A percentile compares a stretch with the other conserved stretches of the same genome.
Evolutionary conservation across 2,888 invertebrate genomes (phyloP).

Genomic region (Stegana nigrithorax): DNA sequence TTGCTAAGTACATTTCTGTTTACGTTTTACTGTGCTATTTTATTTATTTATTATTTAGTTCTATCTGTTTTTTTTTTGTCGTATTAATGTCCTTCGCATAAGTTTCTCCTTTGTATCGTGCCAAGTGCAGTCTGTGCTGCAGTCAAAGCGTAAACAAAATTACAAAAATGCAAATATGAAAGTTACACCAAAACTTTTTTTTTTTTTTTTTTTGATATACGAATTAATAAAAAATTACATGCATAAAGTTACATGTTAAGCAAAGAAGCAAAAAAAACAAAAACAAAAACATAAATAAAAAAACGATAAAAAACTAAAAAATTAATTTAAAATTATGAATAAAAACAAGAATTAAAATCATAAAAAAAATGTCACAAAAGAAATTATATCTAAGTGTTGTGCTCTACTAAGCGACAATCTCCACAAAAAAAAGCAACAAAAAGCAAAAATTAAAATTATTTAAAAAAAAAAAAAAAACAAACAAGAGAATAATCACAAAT

Average conservation of each 20-base stretch:
- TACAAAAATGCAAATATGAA: neutral
- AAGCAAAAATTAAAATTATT: too few species aligned
- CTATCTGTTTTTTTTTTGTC: too few species aligned
- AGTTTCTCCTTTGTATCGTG: too few species aligned
- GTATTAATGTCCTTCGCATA: too few species aligned
- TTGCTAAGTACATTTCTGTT: too few species aligned
- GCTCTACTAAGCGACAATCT: constrained; percentile 44
- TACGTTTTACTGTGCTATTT: too few species aligned
- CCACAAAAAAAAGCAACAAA: too few species aligned
- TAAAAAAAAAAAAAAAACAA: neutral
- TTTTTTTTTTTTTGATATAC: neutral
- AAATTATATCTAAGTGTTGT: constrained; percentile 31
- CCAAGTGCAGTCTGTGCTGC: too few species aligned
- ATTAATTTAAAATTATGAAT: too few species aligned
- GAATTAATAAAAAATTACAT: neutral
- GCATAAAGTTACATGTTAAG: neutral
- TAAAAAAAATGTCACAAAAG: constrained; percentile 25
- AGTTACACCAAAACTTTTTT: neutral
- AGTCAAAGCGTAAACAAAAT: neutral
- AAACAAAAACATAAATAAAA: constrained; percentile 11
- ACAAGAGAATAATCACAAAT: too few species aligned
- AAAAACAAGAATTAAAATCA: constrained; percentile 17
- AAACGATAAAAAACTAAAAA: too few species aligned
- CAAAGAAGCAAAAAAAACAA: constrained; percentile 31
- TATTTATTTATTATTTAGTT: too few species aligned